Evolutionary conservation across 2,113 vertebrate species (phyloP).

Genomic region (Zeus faber): DNA sequence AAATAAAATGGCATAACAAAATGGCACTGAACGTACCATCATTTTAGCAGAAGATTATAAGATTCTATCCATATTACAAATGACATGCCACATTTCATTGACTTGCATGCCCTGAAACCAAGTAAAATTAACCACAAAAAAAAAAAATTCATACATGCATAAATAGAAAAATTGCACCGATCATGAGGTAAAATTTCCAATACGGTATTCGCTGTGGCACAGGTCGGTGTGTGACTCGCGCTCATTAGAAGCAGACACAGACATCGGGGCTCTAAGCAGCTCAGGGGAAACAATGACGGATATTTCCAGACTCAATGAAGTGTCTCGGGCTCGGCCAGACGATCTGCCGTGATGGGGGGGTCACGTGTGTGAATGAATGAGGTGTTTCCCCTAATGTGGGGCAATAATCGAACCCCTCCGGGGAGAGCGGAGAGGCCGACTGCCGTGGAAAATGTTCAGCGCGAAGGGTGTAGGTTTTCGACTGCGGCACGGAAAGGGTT

Average conservation of each 20-base stretch:
- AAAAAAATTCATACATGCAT: background rate
- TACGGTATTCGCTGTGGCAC: slow-evolving; percentile 25
- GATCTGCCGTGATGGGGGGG: slow-evolving; percentile 36
- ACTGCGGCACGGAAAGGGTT: too few species aligned
- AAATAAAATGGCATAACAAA: too few species aligned
- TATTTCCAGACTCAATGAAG: slow-evolving; percentile 46
- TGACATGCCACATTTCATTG: too few species aligned
- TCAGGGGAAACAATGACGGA: slow-evolving; percentile 43
- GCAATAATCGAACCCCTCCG: slow-evolving; percentile 51
- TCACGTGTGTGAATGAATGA: slow-evolving; percentile 59
- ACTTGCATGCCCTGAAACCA: too few species aligned
- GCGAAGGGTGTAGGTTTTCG: slow-evolving; percentile 12
- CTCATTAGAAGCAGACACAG: slow-evolving; percentile 58
- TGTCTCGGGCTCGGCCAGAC: slow-evolving; percentile 48
- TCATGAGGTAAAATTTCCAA: slow-evolving; percentile 43
- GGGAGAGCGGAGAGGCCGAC: slow-evolving; percentile 27
- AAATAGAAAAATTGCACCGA: background rate
- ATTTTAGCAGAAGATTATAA: too few species aligned
- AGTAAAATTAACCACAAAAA: too few species aligned
- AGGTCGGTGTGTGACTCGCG: slow-evolving; percentile 32
- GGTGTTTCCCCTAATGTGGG: slow-evolving; percentile 59
- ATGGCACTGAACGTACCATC: too few species aligned
- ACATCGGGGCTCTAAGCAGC: slow-evolving; percentile 28
- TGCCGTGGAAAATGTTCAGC: slow-evolving; percentile 39
- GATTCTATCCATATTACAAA: too few species aligned